Conservation (phyloP, 2,797 vertebrate species). For the Odontamblyopus rebecca region DNA sequence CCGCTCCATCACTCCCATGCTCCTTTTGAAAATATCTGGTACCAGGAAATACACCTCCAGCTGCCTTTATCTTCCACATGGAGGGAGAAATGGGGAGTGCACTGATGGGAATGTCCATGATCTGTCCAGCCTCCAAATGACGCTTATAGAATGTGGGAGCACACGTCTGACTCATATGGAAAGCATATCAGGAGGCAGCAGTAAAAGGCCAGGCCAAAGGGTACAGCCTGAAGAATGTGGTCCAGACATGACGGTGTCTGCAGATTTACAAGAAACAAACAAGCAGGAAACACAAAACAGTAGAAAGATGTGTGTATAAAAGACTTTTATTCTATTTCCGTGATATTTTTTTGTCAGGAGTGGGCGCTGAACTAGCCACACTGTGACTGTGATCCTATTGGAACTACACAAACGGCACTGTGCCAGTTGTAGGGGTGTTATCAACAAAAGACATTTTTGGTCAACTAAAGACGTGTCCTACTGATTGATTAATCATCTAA, state of each 20-base stretch:
- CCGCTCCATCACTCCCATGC: neutral
- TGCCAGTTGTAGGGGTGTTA: neutral
- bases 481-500: too few species aligned
- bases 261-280: slow-evolving; percentile 15
- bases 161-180: slow-evolving; percentile 37
- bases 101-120: slow-evolving; percentile 13
- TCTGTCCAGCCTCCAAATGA: slow-evolving; percentile 10
- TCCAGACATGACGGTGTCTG: slow-evolving; percentile 20
- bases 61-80: slow-evolving; percentile 10
- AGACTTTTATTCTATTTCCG: neutral
- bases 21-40: neutral
- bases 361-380: neutral
- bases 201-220: slow-evolving; percentile 8
- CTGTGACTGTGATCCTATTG: neutral
- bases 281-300: slow-evolving; percentile 2
- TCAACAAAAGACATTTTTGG: too few species aligned
- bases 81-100: too few species aligned
- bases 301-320: neutral
- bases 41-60: neutral
- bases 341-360: too few species aligned
- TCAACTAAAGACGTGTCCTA: too few species aligned
- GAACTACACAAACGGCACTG: neutral
- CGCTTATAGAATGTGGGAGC: slow-evolving; percentile 16
- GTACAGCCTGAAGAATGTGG: slow-evolving; percentile 11
- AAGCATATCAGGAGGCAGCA: slow-evolving; percentile 34